Evolutionary conservation across 2,113 vertebrate species (phyloP).

Genomic region (Vulpes lagopus): DNA sequence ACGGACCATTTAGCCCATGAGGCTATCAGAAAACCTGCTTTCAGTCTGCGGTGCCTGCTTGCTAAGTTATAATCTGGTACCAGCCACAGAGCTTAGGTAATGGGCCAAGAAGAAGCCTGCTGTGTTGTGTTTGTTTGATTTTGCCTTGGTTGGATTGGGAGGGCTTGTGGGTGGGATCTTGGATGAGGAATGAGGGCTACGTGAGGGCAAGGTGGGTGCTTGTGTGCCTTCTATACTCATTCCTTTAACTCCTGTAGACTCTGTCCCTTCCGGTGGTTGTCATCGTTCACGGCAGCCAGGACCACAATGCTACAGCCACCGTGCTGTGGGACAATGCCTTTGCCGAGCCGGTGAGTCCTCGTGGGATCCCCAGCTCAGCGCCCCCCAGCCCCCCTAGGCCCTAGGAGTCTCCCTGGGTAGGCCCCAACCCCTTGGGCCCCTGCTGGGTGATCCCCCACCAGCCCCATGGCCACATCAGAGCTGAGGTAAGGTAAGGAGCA

Average conservation of each 20-base stretch:
- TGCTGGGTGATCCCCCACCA: background rate
- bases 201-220: background rate
- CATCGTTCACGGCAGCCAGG: slow-evolving; percentile 98
- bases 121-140: background rate
- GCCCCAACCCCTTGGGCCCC: background rate
- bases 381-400: background rate
- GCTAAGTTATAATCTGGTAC: background rate
- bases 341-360: slow-evolving; percentile 93
- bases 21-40: background rate
- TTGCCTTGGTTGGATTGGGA: background rate
- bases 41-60: background rate
- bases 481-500: background rate
- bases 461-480: background rate
- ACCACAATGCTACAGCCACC: slow-evolving; percentile 98
- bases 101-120: background rate
- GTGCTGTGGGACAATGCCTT: slow-evolving; percentile 99
- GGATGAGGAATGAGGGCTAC: background rate
- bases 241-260: slow-evolving; percentile 87
- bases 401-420: background rate
- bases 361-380: accelerated
- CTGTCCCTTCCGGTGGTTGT: slow-evolving; percentile 98
- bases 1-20: background rate
- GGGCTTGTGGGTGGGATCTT: background rate
- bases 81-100: background rate
- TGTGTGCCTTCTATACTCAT: background rate